Evolutionary conservation across 1,140 invertebrate genomes (phyloP).

Genomic region (Pygmarrhopalites habei): DNA sequence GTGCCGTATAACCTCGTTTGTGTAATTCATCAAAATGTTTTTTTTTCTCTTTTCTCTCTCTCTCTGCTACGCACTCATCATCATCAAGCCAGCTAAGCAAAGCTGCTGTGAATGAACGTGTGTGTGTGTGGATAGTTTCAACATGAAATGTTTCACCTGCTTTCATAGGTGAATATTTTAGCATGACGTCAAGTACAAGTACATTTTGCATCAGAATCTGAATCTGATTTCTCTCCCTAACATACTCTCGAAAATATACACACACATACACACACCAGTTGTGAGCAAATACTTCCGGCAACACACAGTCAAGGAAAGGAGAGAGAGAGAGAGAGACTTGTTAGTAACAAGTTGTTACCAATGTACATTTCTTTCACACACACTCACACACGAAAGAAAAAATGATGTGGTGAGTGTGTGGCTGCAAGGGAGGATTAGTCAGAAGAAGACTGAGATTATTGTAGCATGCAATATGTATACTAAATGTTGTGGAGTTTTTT

Average conservation of each 20-base stretch:
- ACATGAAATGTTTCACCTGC: not conserved
- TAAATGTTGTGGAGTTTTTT: no score
- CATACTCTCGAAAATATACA: not conserved
- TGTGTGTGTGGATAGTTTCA: not conserved
- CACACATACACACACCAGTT: not conserved
- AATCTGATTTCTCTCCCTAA: slow-evolving; percentile 1
- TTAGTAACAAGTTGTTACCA: no score
- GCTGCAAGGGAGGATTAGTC: no score
- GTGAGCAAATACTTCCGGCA: slow-evolving; percentile 6
- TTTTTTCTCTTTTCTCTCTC: not conserved
- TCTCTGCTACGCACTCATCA: not conserved
- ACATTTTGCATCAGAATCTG: slow-evolving; percentile 7
- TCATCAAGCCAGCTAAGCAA: no score
- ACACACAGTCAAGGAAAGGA: no score
- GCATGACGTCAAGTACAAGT: not conserved
- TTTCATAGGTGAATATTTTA: slow-evolving; percentile 10
- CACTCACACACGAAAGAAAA: not conserved
- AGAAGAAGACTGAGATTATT: no score
- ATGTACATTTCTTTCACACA: no score
- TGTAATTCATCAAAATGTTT: not conserved
- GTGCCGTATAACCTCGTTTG: slow-evolving; percentile 21
- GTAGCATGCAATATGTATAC: no score
- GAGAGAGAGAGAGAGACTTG: no score
- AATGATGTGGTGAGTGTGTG: no score
- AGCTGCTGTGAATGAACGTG: no score